Evolutionary conservation across 1,140 invertebrate species (phyloP).

Genomic region (Bombus vancouverensis): DNA sequence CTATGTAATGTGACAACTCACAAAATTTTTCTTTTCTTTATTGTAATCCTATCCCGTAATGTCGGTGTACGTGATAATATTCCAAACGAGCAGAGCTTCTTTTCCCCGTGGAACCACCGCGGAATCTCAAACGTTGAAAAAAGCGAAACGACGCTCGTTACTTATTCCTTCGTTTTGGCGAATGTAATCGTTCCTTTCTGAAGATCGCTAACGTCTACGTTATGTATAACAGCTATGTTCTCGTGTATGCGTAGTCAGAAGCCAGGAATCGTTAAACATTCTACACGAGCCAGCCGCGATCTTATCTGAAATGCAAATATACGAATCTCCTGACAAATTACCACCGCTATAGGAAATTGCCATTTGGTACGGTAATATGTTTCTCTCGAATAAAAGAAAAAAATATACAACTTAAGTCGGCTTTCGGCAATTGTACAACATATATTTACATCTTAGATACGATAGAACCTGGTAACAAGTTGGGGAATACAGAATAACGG

Average conservation of each 20-base stretch:
- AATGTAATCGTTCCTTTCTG: not conserved
- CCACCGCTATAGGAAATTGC: too few species aligned
- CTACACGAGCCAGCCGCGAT: not conserved
- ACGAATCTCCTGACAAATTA: not conserved
- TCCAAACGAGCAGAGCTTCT: not conserved
- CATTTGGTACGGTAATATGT: not conserved
- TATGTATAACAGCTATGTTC: not conserved
- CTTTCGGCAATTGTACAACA: not conserved
- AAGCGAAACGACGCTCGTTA: conserved; percentile 14
- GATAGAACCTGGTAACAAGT: not conserved
- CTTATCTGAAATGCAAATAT: not conserved
- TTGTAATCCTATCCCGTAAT: not conserved
- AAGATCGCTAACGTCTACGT: not conserved
- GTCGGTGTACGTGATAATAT: not conserved
- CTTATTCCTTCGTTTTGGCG: not conserved
- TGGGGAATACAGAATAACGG: not conserved
- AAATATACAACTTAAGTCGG: not conserved
- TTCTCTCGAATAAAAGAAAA: not conserved
- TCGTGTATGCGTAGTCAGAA: not conserved
- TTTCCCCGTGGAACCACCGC: not conserved
- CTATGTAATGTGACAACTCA: not conserved
- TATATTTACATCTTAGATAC: not conserved
- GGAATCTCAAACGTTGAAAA: not conserved
- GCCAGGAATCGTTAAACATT: not conserved
- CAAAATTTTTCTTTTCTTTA: not conserved